These are phyloP conservation scores for Glaucopsyche alexis DNA, from an alignment of 2,888 invertebrate genomes.

Conservation along the genomic window DNA sequence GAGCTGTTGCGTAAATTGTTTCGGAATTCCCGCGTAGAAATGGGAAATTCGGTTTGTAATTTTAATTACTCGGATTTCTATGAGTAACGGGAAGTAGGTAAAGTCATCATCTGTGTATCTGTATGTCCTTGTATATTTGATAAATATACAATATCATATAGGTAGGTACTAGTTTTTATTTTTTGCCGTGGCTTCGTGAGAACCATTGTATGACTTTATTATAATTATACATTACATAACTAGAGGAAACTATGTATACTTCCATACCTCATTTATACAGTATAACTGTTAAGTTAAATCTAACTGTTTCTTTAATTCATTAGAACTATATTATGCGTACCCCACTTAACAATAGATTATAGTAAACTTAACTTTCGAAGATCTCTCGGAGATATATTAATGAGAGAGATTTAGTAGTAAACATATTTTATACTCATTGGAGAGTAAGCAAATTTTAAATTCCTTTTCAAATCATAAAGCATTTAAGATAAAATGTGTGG, in stretches of 20 bases:
- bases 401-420: neutral
- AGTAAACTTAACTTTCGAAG: neutral
- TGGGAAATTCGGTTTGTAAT: neutral
- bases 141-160: neutral
- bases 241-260: neutral
- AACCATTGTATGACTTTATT: neutral
- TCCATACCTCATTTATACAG: neutral
- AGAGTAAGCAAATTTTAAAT: too few relatives aligned
- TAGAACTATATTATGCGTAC: neutral
- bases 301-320: neutral
- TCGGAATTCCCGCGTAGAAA: neutral
- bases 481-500: too few relatives aligned
- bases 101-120: neutral
- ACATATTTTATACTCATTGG: neutral
- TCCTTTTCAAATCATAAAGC: too few relatives aligned
- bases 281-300: neutral
- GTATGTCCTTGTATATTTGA: neutral
- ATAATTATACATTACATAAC: neutral
- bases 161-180: too few relatives aligned
- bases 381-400: neutral
- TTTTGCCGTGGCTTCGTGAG: neutral
- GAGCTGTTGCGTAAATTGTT: neutral
- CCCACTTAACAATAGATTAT: neutral
- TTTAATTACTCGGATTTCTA: neutral
- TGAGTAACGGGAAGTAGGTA: neutral